A percentile compares a stretch with the other conserved stretches of the same genome.
Conservation (phyloP, 2,797 vertebrate genomes). For the Lepilemur septentrionalis region DNA sequence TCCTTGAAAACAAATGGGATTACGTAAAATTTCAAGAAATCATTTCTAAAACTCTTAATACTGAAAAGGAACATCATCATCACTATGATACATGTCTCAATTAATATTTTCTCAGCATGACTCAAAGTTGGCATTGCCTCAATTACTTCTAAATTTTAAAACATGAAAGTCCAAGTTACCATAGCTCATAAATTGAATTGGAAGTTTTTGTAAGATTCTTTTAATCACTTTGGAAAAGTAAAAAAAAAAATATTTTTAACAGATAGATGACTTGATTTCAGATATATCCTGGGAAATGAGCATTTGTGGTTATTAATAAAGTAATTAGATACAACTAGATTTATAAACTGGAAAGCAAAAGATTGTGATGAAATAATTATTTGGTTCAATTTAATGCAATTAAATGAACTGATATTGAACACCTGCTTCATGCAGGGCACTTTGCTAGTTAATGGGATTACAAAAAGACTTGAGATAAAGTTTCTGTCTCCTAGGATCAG, state of each 20-base stretch:
- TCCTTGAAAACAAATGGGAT: slow-evolving; percentile 2
- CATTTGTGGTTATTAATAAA: slow-evolving; percentile 25
- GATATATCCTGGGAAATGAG: not conserved
- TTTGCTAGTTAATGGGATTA: slow-evolving; percentile 3
- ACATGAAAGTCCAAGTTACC: not conserved
- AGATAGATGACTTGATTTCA: slow-evolving; percentile 25
- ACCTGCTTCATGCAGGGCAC: not conserved
- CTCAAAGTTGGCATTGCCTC: not conserved
- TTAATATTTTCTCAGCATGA: not conserved
- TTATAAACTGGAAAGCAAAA: slow-evolving; percentile 28
- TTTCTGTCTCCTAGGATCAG: not conserved
- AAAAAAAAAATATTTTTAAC: not conserved
- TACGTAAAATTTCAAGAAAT: slow-evolving; percentile 8
- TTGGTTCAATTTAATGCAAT: slow-evolving; percentile 8
- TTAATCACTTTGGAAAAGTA: not conserved
- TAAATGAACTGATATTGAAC: slow-evolving; percentile 41
- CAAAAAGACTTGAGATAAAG: not conserved
- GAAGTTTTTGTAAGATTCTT: not conserved
- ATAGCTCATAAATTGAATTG: slow-evolving; percentile 21
- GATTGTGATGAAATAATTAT: not conserved
- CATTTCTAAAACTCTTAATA: not conserved
- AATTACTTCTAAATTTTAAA: slow-evolving; percentile 44
- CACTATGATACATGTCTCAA: not conserved
- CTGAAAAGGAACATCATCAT: not conserved
- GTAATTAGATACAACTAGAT: not conserved